Evolutionary conservation across 2,888 invertebrate genomes (phyloP).

Genomic region (Mycalesis mineus): DNA sequence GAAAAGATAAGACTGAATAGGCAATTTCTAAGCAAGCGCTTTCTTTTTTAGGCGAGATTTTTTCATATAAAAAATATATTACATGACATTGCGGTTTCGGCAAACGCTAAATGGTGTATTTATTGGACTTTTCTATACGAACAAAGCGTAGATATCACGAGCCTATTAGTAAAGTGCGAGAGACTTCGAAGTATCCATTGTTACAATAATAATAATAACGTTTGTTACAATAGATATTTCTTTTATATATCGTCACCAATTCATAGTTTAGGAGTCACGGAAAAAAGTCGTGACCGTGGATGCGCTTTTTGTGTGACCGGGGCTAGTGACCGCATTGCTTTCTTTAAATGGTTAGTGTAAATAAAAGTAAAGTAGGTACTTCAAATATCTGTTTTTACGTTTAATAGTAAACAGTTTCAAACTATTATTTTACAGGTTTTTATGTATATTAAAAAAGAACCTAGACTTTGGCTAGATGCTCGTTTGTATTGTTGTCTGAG

Average conservation of each 20-base stretch:
- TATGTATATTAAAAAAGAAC: no score
- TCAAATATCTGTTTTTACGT: background rate
- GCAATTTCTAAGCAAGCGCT: no score
- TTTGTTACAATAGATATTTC: slow-evolving; percentile 26
- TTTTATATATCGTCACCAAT: slow-evolving; percentile 30
- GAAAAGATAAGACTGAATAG: no score
- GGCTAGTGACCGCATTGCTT: slow-evolving; percentile 40
- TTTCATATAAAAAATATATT: no score
- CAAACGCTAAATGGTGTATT: background rate
- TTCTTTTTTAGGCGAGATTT: no score
- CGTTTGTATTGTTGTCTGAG: no score
- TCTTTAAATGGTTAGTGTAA: slow-evolving; percentile 25
- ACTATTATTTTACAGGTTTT: no score
- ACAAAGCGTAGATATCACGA: slow-evolving; percentile 12
- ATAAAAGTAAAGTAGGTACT: background rate
- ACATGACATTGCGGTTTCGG: no score
- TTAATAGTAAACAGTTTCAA: background rate
- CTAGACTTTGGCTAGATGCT: no score
- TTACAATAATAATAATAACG: slow-evolving; percentile 21
- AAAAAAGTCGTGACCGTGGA: slow-evolving; percentile 53
- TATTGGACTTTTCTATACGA: background rate
- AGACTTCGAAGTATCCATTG: slow-evolving; percentile 6
- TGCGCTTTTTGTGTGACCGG: slow-evolving; percentile 41
- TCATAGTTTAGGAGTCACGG: slow-evolving; percentile 52
- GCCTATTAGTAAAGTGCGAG: slow-evolving; percentile 20